These are phyloP conservation scores for Henricia sp. DNA, from an alignment of 53 echinoderm and acorn worm species.

Conservation along the genomic window DNA sequence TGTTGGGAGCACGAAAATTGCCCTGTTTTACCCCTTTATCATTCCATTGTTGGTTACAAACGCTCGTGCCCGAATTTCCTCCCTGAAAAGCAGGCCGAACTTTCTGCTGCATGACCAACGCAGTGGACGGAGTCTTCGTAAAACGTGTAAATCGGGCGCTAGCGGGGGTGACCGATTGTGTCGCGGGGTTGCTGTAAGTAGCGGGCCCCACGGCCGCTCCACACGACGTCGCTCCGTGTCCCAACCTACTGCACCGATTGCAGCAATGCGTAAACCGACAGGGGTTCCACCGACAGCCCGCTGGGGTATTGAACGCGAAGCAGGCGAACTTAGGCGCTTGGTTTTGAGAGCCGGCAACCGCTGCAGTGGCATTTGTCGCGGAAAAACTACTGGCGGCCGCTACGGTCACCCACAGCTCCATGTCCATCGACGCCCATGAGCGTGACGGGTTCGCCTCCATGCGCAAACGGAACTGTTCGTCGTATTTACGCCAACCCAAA, in stretches of 20 bases:
- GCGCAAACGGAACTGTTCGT: conserved; percentile 53
- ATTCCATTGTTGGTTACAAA: neutral
- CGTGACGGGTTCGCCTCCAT: neutral
- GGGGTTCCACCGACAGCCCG: neutral
- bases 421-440: conserved; percentile 12
- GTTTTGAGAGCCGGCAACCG: neutral
- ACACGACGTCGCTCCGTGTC: neutral
- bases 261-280: neutral
- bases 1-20: conserved; percentile 22
- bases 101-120: neutral
- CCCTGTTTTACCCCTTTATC: neutral
- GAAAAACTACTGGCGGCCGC: neutral
- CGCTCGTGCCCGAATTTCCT: neutral
- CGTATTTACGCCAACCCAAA: conserved; percentile 40
- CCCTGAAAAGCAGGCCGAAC: neutral
- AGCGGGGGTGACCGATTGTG: neutral
- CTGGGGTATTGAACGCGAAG: neutral
- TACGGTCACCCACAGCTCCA: conserved; percentile 34
- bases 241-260: neutral
- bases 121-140: neutral
- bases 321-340: neutral
- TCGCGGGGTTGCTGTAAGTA: neutral
- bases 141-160: neutral
- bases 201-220: neutral
- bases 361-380: neutral